Conservation (phyloP, 2,797 vertebrate genomes). For the Pogoniulus pusillus region DNA sequence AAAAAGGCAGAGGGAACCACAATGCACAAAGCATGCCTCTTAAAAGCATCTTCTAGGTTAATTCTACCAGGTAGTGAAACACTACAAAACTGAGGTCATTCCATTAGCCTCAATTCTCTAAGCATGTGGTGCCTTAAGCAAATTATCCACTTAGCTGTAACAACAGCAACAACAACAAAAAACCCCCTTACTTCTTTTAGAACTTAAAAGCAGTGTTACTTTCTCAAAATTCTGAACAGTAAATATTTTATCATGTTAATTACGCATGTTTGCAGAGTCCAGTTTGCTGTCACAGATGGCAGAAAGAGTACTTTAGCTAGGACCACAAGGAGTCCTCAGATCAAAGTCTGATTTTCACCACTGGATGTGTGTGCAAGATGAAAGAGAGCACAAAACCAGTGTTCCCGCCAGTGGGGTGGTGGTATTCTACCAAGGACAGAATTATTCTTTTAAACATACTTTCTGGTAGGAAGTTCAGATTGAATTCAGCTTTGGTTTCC, state of each 20-base stretch:
- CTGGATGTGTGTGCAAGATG: neutral
- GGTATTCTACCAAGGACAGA: neutral
- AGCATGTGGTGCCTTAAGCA: conserved; percentile 40
- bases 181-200: neutral
- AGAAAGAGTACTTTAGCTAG: neutral
- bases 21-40: neutral
- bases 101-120: conserved; percentile 50
- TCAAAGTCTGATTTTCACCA: neutral
- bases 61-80: neutral
- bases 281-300: neutral
- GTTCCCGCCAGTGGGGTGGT: neutral
- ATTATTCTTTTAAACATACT: conserved; percentile 5
- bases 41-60: conserved; percentile 38
- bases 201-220: neutral
- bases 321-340: neutral
- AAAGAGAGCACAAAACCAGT: neutral
- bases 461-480: neutral
- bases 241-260: conserved; percentile 56
- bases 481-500: conserved; percentile 5
- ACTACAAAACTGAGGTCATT: conserved; percentile 16
- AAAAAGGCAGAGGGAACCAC: neutral
- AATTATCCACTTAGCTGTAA: conserved; percentile 57
- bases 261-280: neutral
- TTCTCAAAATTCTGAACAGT: conserved; percentile 18
- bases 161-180: neutral